Evolutionary conservation across 2,113 vertebrate species (phyloP).

Genomic region (Ardeotis arabs): DNA sequence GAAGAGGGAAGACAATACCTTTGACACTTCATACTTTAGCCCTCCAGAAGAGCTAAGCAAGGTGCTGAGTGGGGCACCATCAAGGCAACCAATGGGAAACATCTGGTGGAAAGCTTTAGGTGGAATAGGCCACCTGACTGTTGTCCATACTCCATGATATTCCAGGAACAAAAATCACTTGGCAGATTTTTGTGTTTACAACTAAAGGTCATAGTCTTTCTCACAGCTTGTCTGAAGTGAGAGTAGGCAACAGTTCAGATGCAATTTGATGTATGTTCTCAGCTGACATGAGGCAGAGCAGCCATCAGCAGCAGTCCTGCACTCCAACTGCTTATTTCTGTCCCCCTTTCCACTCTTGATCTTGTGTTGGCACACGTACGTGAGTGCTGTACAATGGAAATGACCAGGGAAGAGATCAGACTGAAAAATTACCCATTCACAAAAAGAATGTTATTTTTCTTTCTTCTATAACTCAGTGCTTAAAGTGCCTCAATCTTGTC

Average conservation of each 20-base stretch:
- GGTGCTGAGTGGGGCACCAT: not conserved
- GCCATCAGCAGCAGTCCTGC: not conserved
- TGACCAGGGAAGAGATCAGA: not conserved
- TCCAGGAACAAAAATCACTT: slow-evolving; percentile 27
- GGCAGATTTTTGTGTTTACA: slow-evolving; percentile 44
- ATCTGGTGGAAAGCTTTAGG: slow-evolving; percentile 6
- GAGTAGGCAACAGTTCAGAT: not conserved
- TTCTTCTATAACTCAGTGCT: not conserved
- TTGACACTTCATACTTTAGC: not conserved
- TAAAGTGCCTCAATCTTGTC: not conserved
- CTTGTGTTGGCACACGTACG: not conserved
- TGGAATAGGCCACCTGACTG: not conserved
- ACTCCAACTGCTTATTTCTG: not conserved
- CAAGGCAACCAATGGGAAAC: not conserved
- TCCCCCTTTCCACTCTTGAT: not conserved
- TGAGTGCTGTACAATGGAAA: not conserved
- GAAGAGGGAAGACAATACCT: not conserved
- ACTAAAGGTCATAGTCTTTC: slow-evolving; percentile 6
- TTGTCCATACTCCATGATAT: not conserved
- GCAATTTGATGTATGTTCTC: not conserved
- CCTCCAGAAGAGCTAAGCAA: not conserved
- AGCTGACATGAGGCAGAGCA: not conserved
- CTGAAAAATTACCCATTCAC: not conserved
- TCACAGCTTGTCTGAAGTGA: slow-evolving; percentile 27
- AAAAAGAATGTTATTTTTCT: not conserved